phyloP scores from a whole-genome alignment of 2,888 invertebrate genomes.

The Coenonympha arcania region DNA sequence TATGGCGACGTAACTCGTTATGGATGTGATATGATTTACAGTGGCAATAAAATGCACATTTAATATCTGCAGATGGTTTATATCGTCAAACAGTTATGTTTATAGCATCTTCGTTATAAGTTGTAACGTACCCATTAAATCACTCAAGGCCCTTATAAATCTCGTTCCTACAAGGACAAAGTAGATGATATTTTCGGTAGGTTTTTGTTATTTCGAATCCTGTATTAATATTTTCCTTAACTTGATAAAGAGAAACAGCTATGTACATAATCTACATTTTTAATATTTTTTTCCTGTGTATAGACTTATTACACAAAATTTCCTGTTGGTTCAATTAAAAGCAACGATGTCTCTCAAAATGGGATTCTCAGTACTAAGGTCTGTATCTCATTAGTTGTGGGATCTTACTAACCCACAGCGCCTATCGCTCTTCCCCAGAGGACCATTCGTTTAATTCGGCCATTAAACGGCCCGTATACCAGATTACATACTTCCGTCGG shows the following conservation, averaged over 20 bases:
- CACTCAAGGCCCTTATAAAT: neutral
- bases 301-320: no score
- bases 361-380: neutral
- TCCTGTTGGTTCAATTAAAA: neutral
- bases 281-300: no score
- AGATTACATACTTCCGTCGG: constrained; percentile 59
- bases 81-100: neutral
- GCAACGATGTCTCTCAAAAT: neutral
- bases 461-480: constrained; percentile 63
- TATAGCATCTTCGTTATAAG: no score
- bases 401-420: constrained; percentile 15
- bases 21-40: neutral
- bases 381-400: constrained; percentile 14
- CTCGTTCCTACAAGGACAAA: no score
- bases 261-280: no score
- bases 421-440: constrained; percentile 26
- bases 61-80: neutral
- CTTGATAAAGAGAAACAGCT: no score
- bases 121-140: neutral
- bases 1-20: neutral
- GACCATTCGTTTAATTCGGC: constrained; percentile 46
- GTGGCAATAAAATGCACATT: neutral
- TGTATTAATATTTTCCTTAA: no score
- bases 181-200: neutral
- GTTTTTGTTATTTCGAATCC: no score